These are phyloP conservation scores for Papilio demoleus DNA, from an alignment of 2,888 invertebrate genomes.

Conservation along the genomic window DNA sequence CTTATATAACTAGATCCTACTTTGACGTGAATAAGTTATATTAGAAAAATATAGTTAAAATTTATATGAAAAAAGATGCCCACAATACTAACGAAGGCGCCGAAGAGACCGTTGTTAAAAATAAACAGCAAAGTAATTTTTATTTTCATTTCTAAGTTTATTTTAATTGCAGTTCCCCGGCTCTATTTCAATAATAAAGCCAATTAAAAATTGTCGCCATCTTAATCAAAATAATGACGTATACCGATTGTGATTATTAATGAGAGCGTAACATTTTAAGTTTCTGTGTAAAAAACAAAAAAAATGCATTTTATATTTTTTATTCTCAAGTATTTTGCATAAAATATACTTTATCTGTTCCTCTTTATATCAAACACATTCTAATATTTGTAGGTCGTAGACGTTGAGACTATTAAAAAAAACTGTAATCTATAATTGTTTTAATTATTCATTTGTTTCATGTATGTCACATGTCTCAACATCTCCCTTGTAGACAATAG, in stretches of 20 bases:
- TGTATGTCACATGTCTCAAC: background rate
- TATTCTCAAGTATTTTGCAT: background rate
- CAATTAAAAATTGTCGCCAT: conserved; percentile 32
- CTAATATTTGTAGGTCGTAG: too few species aligned
- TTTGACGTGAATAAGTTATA: too few species aligned
- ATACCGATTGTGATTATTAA: background rate
- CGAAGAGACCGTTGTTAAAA: conserved; percentile 6
- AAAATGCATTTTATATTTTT: background rate
- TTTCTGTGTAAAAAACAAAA: conserved; percentile 4
- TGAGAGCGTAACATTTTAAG: background rate
- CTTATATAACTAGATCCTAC: too few species aligned
- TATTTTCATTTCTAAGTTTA: background rate
- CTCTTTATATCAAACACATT: too few species aligned
- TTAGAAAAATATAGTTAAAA: too few species aligned
- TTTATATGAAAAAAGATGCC: background rate
- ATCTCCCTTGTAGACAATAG: conserved; percentile 27
- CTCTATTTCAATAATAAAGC: conserved; percentile 5
- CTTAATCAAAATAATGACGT: conserved; percentile 30
- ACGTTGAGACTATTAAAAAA: background rate
- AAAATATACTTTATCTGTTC: background rate
- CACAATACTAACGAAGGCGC: background rate
- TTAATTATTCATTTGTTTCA: background rate
- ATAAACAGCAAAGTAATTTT: too few species aligned
- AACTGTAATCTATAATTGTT: background rate
- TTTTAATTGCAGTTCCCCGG: conserved; percentile 17